Conservation (phyloP, 2,797 vertebrate genomes). For the Phataginus tricuspis region DNA sequence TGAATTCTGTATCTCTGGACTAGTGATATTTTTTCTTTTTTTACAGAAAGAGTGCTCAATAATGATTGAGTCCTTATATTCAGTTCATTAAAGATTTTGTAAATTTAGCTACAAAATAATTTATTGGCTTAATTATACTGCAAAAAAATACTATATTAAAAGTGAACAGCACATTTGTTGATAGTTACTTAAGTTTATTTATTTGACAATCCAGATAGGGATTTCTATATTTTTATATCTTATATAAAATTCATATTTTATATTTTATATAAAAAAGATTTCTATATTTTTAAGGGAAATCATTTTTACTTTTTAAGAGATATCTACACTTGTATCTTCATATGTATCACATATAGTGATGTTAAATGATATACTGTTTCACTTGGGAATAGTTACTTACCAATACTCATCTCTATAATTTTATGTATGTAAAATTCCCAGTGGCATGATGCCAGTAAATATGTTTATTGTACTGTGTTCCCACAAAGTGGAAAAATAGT, state of each 20-base stretch:
- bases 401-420: not conserved
- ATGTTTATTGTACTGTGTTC: not conserved
- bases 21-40: not conserved
- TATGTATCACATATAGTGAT: not conserved
- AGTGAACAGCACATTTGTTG: not conserved
- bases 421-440: not conserved
- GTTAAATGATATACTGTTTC: not conserved
- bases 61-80: not conserved
- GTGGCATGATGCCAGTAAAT: not conserved
- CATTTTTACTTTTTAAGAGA: not conserved
- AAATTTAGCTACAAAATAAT: not conserved
- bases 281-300: not conserved
- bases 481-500: not conserved
- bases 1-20: not conserved
- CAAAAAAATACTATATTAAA: conserved; percentile 12
- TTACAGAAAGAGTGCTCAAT: not conserved
- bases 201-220: not conserved
- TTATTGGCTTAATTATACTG: not conserved
- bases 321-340: not conserved
- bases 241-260: too few relatives aligned
- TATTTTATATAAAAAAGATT: not conserved
- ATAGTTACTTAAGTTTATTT: not conserved
- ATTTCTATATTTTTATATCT: not conserved
- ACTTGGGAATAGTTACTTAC: not conserved
- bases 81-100: not conserved